Percentiles rank a stretch among this genome's conserved stretches.
Evolutionary conservation across 2,888 invertebrate species (phyloP).

Genomic region (Eupithecia pulchellata): DNA sequence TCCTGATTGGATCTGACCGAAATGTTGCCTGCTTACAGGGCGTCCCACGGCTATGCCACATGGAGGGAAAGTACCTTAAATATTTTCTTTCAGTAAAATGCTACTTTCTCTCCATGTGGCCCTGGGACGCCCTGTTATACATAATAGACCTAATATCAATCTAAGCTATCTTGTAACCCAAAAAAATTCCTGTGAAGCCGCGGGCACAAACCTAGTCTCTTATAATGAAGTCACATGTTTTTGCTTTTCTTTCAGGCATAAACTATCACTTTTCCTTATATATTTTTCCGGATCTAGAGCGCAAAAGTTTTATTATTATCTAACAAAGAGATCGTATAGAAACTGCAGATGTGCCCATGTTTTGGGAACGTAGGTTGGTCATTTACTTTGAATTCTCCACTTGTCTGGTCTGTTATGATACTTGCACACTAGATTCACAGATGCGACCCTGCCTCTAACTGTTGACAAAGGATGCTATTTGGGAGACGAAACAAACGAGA

Average conservation of each 20-base stretch:
- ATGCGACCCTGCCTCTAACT: neutral
- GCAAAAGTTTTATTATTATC: neutral
- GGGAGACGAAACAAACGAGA: neutral
- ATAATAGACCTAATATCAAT: neutral
- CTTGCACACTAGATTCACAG: neutral
- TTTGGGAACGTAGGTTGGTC: neutral
- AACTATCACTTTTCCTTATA: conserved; percentile 1
- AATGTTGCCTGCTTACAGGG: too few species aligned
- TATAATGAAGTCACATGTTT: neutral
- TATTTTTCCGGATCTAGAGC: neutral
- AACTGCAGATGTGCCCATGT: neutral
- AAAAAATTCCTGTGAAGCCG: neutral
- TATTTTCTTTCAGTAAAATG: too few species aligned
- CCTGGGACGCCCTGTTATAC: too few species aligned
- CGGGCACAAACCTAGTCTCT: neutral
- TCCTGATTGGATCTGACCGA: neutral
- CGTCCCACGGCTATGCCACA: too few species aligned
- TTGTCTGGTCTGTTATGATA: neutral
- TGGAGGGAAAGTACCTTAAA: too few species aligned
- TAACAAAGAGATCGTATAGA: neutral
- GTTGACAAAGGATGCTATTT: neutral
- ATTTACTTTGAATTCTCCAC: neutral
- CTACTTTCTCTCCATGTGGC: too few species aligned
- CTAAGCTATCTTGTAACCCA: neutral
- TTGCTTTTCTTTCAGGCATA: neutral